Conservation (phyloP, 2,888 invertebrate genomes). For the Lobophora halterata region DNA sequence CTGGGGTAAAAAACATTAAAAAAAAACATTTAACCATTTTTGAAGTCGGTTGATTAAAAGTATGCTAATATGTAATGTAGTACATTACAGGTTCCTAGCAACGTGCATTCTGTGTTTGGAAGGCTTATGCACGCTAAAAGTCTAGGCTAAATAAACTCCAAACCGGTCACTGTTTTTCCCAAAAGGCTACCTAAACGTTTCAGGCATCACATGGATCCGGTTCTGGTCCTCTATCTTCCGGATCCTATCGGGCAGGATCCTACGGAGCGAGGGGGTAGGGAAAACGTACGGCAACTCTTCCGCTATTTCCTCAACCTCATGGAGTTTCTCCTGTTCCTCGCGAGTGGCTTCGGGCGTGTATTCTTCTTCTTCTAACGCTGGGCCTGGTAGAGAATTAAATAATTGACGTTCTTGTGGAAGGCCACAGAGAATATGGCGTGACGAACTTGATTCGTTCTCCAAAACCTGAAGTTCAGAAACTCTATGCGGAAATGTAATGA, state of each 20-base stretch:
- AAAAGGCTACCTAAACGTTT: slow-evolving; percentile 39
- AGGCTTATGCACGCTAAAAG: no score
- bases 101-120: no score
- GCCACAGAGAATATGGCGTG: no score
- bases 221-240: slow-evolving; percentile 55
- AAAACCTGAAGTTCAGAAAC: no score
- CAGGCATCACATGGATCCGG: slow-evolving; percentile 59
- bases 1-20: no score
- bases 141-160: no score
- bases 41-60: no score
- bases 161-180: neutral
- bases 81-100: no score
- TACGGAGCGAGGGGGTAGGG: slow-evolving; percentile 60
- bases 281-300: slow-evolving; percentile 50
- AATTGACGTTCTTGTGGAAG: slow-evolving; percentile 7
- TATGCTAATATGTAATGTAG: no score
- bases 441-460: no score
- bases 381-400: slow-evolving; percentile 18
- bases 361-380: slow-evolving; percentile 35
- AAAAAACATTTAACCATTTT: no score
- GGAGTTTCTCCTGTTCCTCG: slow-evolving; percentile 38
- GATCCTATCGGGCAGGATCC: slow-evolving; percentile 50
- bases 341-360: slow-evolving; percentile 26
- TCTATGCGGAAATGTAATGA: no score
- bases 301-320: slow-evolving; percentile 26